Percentiles rank a stretch among this genome's conserved stretches.
Evolutionary conservation across 2,797 vertebrate species (phyloP).

Genomic region (Neoniphon sammara): DNA sequence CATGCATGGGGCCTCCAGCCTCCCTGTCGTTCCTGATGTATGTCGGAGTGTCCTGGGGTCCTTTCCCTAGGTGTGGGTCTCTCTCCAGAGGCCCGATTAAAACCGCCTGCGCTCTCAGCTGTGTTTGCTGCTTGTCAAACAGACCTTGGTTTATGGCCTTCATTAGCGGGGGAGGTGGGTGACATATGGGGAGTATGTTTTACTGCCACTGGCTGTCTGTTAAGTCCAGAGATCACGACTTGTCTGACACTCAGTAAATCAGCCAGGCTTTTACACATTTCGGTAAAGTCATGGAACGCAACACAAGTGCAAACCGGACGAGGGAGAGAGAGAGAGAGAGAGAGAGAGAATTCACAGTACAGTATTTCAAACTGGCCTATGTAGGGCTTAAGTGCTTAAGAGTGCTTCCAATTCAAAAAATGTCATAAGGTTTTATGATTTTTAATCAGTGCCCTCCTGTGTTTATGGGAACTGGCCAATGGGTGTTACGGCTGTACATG

Average conservation of each 20-base stretch:
- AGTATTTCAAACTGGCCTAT: not conserved
- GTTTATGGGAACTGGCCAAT: constrained; percentile 39
- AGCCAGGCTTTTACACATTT: constrained; percentile 50
- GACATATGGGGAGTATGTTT: constrained; percentile 83
- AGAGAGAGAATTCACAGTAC: not conserved
- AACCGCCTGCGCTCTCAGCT: constrained; percentile 79
- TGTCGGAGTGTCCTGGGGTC: constrained; percentile 69
- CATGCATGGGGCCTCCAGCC: constrained; percentile 60
- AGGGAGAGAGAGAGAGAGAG: constrained; percentile 11
- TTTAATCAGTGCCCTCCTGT: constrained; percentile 29
- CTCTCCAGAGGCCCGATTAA: constrained; percentile 81
- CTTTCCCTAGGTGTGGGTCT: constrained; percentile 70
- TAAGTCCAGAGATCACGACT: constrained; percentile 80
- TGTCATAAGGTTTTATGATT: constrained; percentile 18
- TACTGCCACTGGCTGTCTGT: constrained; percentile 86
- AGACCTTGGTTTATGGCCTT: constrained; percentile 80
- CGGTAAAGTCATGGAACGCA: constrained; percentile 41
- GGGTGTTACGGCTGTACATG: constrained; percentile 16
- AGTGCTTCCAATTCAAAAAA: constrained; percentile 31
- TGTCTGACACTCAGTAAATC: constrained; percentile 80
- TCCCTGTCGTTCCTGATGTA: constrained; percentile 78
- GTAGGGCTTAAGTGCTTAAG: constrained; percentile 1
- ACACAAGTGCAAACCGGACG: constrained; percentile 41
- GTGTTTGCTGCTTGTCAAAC: constrained; percentile 82
- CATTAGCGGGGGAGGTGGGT: constrained; percentile 77